Percentiles rank a stretch among this genome's conserved stretches.
These are phyloP conservation scores for Macquaria australasica DNA, from an alignment of 2,113 vertebrate species.

Conservation along the genomic window DNA sequence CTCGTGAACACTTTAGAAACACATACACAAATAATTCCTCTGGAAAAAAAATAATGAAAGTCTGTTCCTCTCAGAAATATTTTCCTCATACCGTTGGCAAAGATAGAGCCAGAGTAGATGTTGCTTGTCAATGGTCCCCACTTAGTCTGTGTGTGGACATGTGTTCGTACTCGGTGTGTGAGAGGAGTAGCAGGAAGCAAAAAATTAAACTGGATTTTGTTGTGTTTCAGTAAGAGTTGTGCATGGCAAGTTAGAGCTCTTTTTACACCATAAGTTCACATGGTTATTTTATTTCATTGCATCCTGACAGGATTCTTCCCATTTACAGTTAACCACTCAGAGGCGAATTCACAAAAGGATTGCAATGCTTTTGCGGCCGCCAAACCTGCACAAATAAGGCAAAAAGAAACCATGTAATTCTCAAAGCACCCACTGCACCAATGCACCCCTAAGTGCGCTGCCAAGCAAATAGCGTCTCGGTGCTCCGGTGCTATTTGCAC, in stretches of 20 bases:
- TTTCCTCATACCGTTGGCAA: background rate
- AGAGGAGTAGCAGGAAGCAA: background rate
- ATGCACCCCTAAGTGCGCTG: no score
- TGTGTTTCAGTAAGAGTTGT: background rate
- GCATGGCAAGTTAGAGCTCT: background rate
- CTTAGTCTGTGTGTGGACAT: background rate
- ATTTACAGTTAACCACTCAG: slow-evolving; percentile 6
- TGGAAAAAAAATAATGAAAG: background rate
- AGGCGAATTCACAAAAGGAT: no score
- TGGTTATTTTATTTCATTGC: background rate
- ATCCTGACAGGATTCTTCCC: background rate
- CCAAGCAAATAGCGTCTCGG: no score
- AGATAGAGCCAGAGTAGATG: background rate
- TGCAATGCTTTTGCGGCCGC: no score
- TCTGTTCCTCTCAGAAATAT: background rate
- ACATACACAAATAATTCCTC: background rate
- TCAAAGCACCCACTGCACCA: no score
- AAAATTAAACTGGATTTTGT: background rate
- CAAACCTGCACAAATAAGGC: no score
- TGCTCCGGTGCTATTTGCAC: no score
- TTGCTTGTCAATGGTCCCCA: background rate
- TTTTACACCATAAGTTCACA: background rate
- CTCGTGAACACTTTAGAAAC: background rate
- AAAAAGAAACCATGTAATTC: no score
- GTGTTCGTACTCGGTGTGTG: background rate